Conservation (phyloP, 2,888 invertebrate species). For the Synergus umbraculus region DNA sequence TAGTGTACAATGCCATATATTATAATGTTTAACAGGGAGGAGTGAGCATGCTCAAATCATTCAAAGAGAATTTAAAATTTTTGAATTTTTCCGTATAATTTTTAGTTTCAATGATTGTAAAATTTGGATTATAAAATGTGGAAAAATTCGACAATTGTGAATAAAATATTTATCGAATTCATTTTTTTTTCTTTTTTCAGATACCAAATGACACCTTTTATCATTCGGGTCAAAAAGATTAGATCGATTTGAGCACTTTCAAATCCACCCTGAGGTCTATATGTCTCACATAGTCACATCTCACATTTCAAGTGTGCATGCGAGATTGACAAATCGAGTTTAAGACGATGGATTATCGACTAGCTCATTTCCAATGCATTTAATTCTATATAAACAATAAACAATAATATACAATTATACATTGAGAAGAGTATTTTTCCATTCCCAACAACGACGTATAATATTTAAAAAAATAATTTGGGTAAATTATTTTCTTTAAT, state of each 20-base stretch:
- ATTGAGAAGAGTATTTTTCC: background rate
- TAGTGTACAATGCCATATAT: constrained; percentile 19
- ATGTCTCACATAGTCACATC: constrained; percentile 19
- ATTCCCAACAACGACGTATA: background rate
- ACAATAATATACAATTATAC: background rate
- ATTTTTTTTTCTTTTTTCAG: too few species aligned
- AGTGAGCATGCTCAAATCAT: too few species aligned
- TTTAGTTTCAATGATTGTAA: too few species aligned
- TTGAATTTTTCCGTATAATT: too few species aligned
- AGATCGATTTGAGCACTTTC: too few species aligned
- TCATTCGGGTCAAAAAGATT: too few species aligned
- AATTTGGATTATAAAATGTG: too few species aligned
- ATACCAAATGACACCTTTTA: too few species aligned
- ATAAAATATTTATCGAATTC: too few species aligned
- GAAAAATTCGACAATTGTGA: too few species aligned
- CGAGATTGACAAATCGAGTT: constrained; percentile 24
- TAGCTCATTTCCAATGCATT: constrained; percentile 40
- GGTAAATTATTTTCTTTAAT: background rate
- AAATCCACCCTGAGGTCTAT: too few species aligned
- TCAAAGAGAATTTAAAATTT: too few species aligned
- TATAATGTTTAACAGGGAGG: background rate
- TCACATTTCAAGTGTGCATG: background rate
- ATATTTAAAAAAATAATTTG: constrained; percentile 15
- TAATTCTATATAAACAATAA: constrained; percentile 30
- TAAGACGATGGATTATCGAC: constrained; percentile 5